Conservation (phyloP, 2,888 invertebrate species). For the Pseudococcus jackbeardsleyi region DNA sequence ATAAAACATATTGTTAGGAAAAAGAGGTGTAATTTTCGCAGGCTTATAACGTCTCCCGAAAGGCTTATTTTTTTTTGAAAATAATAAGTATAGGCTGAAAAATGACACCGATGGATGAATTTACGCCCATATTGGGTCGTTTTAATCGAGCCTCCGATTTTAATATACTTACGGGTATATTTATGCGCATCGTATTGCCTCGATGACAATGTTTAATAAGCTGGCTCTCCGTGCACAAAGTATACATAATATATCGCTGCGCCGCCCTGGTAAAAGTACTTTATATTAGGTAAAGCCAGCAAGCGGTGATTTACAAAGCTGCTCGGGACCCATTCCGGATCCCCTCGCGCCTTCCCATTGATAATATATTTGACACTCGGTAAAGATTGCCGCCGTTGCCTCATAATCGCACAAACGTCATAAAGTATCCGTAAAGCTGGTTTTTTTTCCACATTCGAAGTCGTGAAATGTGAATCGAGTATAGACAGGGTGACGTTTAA, state of each 20-base stretch:
- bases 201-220: conserved; percentile 19
- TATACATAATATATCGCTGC: not conserved
- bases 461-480: not conserved
- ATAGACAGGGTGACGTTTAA: not conserved
- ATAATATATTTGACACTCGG: not conserved
- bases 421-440: not conserved
- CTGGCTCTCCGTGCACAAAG: not conserved
- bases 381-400: not conserved
- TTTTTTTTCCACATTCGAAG: not conserved
- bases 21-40: not conserved
- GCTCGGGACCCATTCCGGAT: not conserved
- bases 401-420: not conserved
- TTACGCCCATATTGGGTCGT: not conserved
- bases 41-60: not conserved
- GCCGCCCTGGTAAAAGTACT: not conserved
- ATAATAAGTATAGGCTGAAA: not conserved
- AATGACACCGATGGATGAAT: conserved; percentile 10
- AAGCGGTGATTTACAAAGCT: not conserved
- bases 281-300: not conserved
- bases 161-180: not conserved
- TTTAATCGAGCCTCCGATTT: not conserved
- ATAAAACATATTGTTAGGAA: no score
- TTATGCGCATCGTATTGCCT: not conserved
- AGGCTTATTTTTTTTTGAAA: not conserved
- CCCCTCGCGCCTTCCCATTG: not conserved